Conservation (phyloP, 2,888 invertebrate species). For the Acanthopleura granulata region DNA sequence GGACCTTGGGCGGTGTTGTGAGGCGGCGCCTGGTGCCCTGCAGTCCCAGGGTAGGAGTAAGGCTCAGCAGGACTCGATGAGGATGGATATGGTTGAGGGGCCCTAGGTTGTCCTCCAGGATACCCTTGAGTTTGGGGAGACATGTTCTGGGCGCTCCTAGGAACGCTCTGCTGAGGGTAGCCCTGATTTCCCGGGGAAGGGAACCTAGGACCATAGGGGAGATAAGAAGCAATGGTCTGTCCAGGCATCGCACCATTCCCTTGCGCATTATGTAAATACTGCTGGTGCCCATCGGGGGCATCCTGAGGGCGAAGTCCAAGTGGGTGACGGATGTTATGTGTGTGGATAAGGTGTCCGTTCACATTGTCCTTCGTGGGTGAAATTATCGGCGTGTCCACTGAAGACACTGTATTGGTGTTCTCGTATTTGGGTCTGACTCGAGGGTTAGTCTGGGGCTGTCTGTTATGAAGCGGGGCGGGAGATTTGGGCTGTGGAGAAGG, state of each 20-base stretch:
- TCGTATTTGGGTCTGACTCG: constrained; percentile 22
- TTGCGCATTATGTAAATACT: constrained; percentile 18
- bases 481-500: constrained; percentile 22
- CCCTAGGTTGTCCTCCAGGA: too few species aligned
- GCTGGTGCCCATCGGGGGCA: constrained; percentile 17
- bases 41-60: too few species aligned
- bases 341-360: constrained; percentile 1
- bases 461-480: constrained; percentile 16
- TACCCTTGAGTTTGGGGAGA: too few species aligned
- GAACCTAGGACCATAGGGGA: too few species aligned
- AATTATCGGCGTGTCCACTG: constrained; percentile 44
- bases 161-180: too few species aligned
- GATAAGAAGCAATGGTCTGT: too few species aligned
- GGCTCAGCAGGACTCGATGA: too few species aligned
- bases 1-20: too few species aligned
- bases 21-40: too few species aligned
- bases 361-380: constrained; percentile 38
- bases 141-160: too few species aligned
- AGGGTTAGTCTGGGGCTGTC: constrained; percentile 22
- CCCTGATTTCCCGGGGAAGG: too few species aligned
- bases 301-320: constrained; percentile 11
- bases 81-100: too few species aligned
- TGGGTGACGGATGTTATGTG: constrained; percentile 3
- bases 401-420: constrained; percentile 42
- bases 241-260: neutral